Evolutionary conservation across 1,140 invertebrate genomes (phyloP), one percentile per base, ranked within the genome.

Genomic region (Glossosoma conforme): DNA sequence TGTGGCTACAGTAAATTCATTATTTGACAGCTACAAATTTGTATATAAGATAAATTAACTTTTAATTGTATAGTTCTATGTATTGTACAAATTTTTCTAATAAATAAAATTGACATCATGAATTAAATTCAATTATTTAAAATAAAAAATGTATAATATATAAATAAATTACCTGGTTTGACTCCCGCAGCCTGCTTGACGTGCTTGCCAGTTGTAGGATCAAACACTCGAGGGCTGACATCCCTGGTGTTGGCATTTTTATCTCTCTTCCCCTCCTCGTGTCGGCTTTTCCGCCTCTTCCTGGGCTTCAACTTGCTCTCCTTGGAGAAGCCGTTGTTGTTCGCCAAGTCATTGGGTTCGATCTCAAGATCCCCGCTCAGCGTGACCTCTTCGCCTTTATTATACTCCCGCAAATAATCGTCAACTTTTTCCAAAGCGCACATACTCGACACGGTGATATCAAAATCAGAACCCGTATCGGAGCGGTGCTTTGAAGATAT

Each of bases 381-480:
- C n/a, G 70, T 75, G 2, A 73, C 69, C 3, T 69, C 71, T 62
- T 75, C 71, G 54, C 71, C 68, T 57, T 69, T 72, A 28, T 75
- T 72, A 37, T 75, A 75, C 50, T 75, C 70, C 59, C 69, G 74
- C 10, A 75, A 61, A 54, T 75, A 75, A 48, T 73, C 72, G 59
- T 75, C 72, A 45, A 75, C 70, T 61, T 69, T 72, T 60, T 75
- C 72, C 46, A 75, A 62, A 37, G 72, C 72, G 64, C 70, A 74
- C 32, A 75, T 62, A 62, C 72, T 75, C 32, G 72, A 74, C 0
- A 69, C 69, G 14, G 72, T 70, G 42, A 74, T 64, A 54, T 75
- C 72, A 66, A 75, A 75, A 49, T 75, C 72, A 56, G 72, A 68
- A 10, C 70, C 60, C 45, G 71, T 67, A 56, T 68, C 66, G 13